Evolutionary conservation across 1,140 invertebrate species (phyloP).

Genomic region (Geopemphigus sp.): DNA sequence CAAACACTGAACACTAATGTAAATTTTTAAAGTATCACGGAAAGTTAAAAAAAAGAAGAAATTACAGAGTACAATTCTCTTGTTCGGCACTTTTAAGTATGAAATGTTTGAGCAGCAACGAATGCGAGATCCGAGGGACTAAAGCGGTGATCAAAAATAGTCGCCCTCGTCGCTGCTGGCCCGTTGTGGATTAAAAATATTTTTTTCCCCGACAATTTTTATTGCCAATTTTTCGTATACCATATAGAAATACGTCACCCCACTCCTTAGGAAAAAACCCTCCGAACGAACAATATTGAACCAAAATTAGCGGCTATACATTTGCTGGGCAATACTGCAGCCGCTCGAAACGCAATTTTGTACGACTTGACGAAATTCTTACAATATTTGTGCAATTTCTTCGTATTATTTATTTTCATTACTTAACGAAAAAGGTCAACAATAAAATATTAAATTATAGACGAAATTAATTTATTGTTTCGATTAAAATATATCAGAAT

Average conservation of each 20-base stretch:
- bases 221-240: constrained; percentile 47
- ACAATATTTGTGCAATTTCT: neutral
- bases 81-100: constrained; percentile 39
- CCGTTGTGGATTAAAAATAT: constrained; percentile 46
- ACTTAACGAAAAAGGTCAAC: neutral
- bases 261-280: constrained; percentile 15
- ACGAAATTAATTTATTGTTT: no score
- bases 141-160: constrained; percentile 48
- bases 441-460: no score
- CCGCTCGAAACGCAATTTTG: neutral
- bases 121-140: constrained; percentile 47
- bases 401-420: neutral
- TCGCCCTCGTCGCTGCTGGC: constrained; percentile 49
- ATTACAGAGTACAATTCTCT: constrained; percentile 41
- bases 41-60: constrained; percentile 1
- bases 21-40: neutral
- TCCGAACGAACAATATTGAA: constrained; percentile 9
- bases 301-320: constrained; percentile 9
- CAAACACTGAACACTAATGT: constrained; percentile 31
- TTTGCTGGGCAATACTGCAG: neutral
- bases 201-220: constrained; percentile 47
- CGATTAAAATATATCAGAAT: no score
- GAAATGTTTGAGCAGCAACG: constrained; percentile 42
- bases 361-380: no score
- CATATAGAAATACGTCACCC: constrained; percentile 9